Percentiles rank a stretch among this genome's conserved stretches.
Evolutionary conservation across 2,888 invertebrate species (phyloP).

Genomic region (Mellilla xanthometata): DNA sequence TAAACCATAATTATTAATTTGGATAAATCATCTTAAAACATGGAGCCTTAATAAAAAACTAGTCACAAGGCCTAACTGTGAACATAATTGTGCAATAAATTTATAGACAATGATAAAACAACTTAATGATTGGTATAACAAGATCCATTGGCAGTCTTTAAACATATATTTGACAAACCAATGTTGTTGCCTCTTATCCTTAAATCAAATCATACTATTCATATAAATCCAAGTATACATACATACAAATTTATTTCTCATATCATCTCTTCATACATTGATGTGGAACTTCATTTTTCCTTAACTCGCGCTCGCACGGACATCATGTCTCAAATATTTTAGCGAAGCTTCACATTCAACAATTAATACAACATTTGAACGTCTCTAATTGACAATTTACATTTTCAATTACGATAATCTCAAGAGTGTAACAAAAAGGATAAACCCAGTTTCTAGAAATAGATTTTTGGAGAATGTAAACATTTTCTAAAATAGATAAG

Average conservation of each 20-base stretch:
- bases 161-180: constrained; percentile 62
- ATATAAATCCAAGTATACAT: constrained; percentile 19
- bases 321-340: constrained; percentile 53
- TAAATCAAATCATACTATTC: constrained; percentile 16
- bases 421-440: constrained; percentile 42
- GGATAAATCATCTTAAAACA: too few relatives aligned
- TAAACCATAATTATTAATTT: too few relatives aligned
- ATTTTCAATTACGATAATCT: constrained; percentile 37
- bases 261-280: too few relatives aligned
- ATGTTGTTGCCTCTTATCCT: constrained; percentile 23
- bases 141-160: constrained; percentile 45
- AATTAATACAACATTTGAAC: constrained; percentile 61
- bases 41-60: too few relatives aligned
- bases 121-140: background rate
- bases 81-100: too few relatives aligned
- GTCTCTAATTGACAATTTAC: constrained; percentile 68
- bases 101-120: background rate
- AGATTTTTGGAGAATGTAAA: constrained; percentile 55
- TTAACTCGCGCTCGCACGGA: constrained; percentile 55
- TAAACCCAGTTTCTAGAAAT: constrained; percentile 37
- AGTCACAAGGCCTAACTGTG: too few relatives aligned
- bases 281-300: constrained; percentile 42
- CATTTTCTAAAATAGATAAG: constrained; percentile 70
- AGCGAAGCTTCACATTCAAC: constrained; percentile 44
- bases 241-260: too few relatives aligned